These are phyloP conservation scores for Pangasius djambal DNA, from an alignment of 2,797 vertebrate species.

Conservation along the genomic window DNA sequence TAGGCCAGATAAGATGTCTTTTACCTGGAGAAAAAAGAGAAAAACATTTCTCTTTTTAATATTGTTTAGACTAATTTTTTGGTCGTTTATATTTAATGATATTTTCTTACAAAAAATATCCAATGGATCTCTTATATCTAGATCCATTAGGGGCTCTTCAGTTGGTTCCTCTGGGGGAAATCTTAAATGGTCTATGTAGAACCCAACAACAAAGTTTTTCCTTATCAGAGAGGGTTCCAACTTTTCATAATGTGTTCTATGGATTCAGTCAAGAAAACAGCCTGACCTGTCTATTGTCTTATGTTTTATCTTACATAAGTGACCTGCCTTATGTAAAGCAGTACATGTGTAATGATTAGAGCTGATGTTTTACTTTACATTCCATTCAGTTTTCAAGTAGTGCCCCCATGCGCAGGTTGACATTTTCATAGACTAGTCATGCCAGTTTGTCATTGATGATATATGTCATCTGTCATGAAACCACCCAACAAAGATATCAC, in stretches of 20 bases:
- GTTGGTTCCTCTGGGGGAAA: background rate
- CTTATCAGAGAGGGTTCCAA: background rate
- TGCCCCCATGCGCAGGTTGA: constrained; percentile 31
- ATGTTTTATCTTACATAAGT: background rate
- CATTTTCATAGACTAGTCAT: constrained; percentile 48
- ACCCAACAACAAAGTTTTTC: background rate
- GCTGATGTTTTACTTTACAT: constrained; percentile 33
- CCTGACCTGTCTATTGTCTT: background rate
- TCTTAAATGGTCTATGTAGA: background rate
- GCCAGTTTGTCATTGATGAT: constrained; percentile 38
- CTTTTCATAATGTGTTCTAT: background rate
- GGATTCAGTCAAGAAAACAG: background rate
- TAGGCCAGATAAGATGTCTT: constrained; percentile 12
- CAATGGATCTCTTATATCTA: background rate
- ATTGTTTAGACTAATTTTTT: constrained; percentile 1
- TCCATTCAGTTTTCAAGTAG: constrained; percentile 43
- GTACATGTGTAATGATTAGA: constrained; percentile 9
- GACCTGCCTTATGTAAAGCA: constrained; percentile 8
- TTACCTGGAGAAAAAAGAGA: constrained; percentile 61
- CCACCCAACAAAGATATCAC: constrained; percentile 54
- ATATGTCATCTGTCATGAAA: constrained; percentile 42
- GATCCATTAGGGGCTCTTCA: background rate
- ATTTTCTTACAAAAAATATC: background rate
- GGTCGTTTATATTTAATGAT: background rate
- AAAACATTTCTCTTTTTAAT: constrained; percentile 47